Percentiles rank a stretch among this genome's conserved stretches.
Evolutionary conservation across 2,888 invertebrate genomes (phyloP).

Genomic region (Phasia obesa): DNA sequence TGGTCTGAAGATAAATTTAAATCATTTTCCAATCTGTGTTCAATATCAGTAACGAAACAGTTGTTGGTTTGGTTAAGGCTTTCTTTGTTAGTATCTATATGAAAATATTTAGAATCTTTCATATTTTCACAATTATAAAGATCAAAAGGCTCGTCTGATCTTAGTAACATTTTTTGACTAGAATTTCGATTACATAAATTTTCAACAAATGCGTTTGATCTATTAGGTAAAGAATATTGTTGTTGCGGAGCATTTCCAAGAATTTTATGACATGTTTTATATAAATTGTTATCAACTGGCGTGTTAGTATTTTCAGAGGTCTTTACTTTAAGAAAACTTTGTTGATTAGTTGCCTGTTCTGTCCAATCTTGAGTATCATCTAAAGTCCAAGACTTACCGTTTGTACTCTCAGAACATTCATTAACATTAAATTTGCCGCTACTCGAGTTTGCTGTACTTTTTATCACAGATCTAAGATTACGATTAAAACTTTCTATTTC

Average conservation of each 20-base stretch:
- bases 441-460: background rate
- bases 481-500: background rate
- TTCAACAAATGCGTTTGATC: background rate
- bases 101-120: background rate
- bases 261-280: background rate
- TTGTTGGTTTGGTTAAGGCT: background rate
- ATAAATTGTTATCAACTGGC: background rate
- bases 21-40: background rate
- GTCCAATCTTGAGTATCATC: too few species aligned
- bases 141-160: background rate
- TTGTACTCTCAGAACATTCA: background rate
- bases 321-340: background rate
- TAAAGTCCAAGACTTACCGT: background rate
- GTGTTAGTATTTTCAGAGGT: background rate
- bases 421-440: background rate
- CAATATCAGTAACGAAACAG: background rate
- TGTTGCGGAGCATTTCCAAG: background rate
- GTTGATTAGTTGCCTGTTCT: too few species aligned
- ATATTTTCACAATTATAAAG: background rate
- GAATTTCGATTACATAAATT: background rate
- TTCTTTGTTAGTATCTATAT: background rate
- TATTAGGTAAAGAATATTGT: background rate
- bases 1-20: conserved; percentile 6
- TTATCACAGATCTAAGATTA: conserved; percentile 45
- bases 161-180: background rate